Base-by-base conservation (phyloP, 2,888 invertebrate genomes). In the Drosophila acutilabella region DNA sequence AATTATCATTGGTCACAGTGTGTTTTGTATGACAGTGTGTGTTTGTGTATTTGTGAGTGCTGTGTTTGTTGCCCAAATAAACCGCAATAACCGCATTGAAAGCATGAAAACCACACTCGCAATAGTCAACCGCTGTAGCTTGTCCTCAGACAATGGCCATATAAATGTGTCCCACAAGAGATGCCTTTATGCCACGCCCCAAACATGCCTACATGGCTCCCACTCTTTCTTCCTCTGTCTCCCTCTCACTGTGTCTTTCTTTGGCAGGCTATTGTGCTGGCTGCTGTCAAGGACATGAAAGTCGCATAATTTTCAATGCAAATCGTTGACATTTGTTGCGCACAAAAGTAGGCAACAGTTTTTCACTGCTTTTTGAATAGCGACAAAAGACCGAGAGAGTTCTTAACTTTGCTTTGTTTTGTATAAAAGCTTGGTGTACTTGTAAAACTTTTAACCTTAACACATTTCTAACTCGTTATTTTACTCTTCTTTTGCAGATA, bases 1-100 rank as follows among this genome's bases (percentile, higher is more conserved):
- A 82, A 83, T 86, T 86, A 83, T 74, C 78, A 74, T 72, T 86
- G 84, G 82, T 87, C 82, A 87, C 81, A 78, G 84, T 62, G 64
- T 70, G 53, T 59, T 54, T 53, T 60, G n/a, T 62, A 2, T 23
- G 23, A 64, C 14, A 61, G 20, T 57, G 54, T 65, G 26, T 36
- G 41, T 50, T 7, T 58, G 4, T n/a, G 10, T 48, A 11, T 50
- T 26, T 52, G 42, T 47, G 23, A 47, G 18, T 56, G 42, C 66
- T 40, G 23, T 41, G 47, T n/a, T n/a, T 53, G 61, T 62, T 83
- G 58, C 59, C 69, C 74, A 81, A 86, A 71, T 81, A 83, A 80
- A 86, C 81, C 81, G 68, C 87, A 84, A 66, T 64, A 60, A 69
- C 67, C 77, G 48, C 74, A 71, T 44, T 56, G 64, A 77, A 64